Base-by-base conservation (phyloP, 2,888 invertebrate genomes). In the Cetonia aurata region DNA sequence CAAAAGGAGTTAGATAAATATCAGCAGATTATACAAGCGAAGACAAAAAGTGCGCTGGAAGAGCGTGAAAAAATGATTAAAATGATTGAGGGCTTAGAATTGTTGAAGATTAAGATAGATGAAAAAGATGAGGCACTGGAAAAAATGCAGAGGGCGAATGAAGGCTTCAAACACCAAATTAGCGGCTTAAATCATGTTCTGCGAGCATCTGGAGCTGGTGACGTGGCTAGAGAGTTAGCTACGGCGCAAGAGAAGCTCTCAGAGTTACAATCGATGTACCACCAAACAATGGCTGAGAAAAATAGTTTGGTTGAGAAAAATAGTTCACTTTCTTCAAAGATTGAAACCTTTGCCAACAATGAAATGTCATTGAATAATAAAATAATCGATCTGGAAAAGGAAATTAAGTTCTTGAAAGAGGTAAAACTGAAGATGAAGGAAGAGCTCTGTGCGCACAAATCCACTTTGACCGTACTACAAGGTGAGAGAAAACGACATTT, bases 401-500 rank as follows among this genome's bases (percentile, higher is more conserved):
- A 80, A 25, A 65, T 82, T 9, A 80, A 80, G 52, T 67, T 65
- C 12, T 33, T 80, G 1, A 76, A 72, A 55, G 77, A 75, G 12
- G 77, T 79, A 13, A 79, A 79, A 65, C 68, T 70, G 19, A 55
- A 33, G 12, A 31, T 83, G 2, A 79, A 77, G 46, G 78, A 81
- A 50, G 78, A 82, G 71, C 56, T 80, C 3, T 80, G 80, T 12
- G 68, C 59, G 0, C 80, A 84, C 71, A 78, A 79, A 68, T 74
- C 79, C 42, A 81, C 81, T 3, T 75, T 81, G 42, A 59, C 70
- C 60, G 83, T 78, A 13, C 69, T 84, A 12, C 82, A 81, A 75
- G 78, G 67, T 9, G 83, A 84, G 74, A 62, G 82, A 67, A 78
- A 77, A 69, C 80, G 80, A 66, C 80, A 83, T 69, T 72, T 82